Percentiles rank a stretch among this genome's conserved stretches.
Evolutionary conservation across 2,888 invertebrate species (phyloP).

Genomic region (Thymelicus sylvestris): DNA sequence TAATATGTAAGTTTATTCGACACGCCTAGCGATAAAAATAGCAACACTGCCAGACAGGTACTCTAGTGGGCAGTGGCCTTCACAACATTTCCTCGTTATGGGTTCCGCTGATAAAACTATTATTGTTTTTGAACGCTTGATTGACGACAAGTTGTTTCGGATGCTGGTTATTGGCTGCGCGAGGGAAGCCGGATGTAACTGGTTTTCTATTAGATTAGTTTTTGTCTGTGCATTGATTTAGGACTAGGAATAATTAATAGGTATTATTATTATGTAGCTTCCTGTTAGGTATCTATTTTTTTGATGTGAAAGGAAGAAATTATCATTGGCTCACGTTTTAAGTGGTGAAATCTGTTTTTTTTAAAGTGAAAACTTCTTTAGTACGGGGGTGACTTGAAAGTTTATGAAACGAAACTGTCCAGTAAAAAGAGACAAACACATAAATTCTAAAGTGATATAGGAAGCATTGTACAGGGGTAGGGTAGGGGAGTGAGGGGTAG

Average conservation of each 20-base stretch:
- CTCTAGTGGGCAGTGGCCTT: background rate
- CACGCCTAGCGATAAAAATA: background rate
- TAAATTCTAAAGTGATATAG: too few species aligned
- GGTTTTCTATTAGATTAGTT: background rate
- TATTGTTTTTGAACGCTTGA: background rate
- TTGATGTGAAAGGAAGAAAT: too few species aligned
- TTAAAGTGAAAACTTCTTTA: too few species aligned
- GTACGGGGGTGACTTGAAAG: too few species aligned
- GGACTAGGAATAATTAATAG: too few species aligned
- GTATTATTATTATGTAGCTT: too few species aligned
- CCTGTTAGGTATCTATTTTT: background rate
- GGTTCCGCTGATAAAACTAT: background rate
- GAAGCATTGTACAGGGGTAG: too few species aligned
- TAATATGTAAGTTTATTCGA: background rate
- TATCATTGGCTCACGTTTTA: too few species aligned
- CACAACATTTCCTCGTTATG: background rate
- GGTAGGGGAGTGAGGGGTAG: too few species aligned
- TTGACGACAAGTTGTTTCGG: background rate
- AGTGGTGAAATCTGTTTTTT: too few species aligned
- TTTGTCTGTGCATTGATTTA: background rate
- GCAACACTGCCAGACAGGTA: background rate
- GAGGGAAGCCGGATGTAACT: background rate
- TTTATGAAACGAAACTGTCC: too few species aligned
- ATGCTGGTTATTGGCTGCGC: background rate
- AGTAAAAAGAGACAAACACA: too few species aligned